Percentiles rank a stretch among this genome's conserved stretches.
Evolutionary conservation across 1,140 invertebrate genomes (phyloP).

Genomic region (Coelopa frigida): DNA sequence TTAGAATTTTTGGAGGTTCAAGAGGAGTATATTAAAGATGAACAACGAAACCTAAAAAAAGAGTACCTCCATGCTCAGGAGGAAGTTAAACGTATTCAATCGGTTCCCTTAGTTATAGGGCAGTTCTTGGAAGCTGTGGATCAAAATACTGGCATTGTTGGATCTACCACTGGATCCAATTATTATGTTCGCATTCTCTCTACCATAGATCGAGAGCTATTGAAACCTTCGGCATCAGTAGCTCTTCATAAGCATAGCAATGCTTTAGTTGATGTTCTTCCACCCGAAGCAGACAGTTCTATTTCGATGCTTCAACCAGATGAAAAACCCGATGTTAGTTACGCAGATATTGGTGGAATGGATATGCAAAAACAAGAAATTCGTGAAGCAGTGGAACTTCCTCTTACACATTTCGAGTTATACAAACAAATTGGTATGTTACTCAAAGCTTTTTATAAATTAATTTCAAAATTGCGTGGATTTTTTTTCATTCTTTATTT

Average conservation of each 20-base stretch:
- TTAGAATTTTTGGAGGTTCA: conserved; percentile 96
- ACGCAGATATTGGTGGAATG: conserved; percentile 98
- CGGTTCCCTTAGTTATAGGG: conserved; percentile 94
- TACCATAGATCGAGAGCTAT: conserved; percentile 90
- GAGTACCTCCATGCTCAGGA: conserved; percentile 97
- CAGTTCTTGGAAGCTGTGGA: conserved; percentile 98
- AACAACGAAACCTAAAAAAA: conserved; percentile 95
- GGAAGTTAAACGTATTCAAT: conserved; percentile 95
- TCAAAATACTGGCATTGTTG: conserved; percentile 91
- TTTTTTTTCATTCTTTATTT: neutral
- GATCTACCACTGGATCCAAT: conserved; percentile 80
- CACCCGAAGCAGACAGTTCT: conserved; percentile 96
- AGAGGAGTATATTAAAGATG: conserved; percentile 98
- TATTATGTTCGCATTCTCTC: conserved; percentile 96
- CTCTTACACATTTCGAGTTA: conserved; percentile 96
- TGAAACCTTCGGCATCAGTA: conserved; percentile 93
- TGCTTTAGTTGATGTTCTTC: conserved; percentile 93
- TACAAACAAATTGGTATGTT: conserved; percentile 83
- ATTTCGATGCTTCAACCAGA: conserved; percentile 91
- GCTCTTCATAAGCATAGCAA: conserved; percentile 97
- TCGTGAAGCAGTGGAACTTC: conserved; percentile 95
- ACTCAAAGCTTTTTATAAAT: neutral
- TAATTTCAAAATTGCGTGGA: neutral
- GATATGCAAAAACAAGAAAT: conserved; percentile 99
- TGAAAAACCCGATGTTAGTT: conserved; percentile 97